A percentile compares a stretch with the other conserved stretches of the same genome.
phyloP scores from a whole-genome alignment of 2,888 invertebrate species.

The Quadroppia sp. region DNA sequence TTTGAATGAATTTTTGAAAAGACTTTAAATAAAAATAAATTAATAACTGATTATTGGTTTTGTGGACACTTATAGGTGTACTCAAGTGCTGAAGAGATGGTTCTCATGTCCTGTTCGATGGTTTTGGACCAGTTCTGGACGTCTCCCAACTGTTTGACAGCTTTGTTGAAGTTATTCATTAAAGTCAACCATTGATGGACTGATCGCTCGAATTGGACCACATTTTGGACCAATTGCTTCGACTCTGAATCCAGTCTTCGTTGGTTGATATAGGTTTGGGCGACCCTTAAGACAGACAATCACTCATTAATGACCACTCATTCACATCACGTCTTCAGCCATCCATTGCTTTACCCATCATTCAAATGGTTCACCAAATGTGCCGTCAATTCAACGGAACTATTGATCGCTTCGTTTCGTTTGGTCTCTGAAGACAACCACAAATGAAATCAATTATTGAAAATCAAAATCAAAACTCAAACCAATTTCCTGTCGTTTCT shows the following conservation, averaged over 20 bases:
- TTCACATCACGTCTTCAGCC: too few relatives aligned
- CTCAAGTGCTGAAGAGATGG: conserved; percentile 85
- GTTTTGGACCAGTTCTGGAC: conserved; percentile 97
- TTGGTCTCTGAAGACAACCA: conserved; percentile 61
- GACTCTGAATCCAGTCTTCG: conserved; percentile 96
- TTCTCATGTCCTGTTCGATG: conserved; percentile 92
- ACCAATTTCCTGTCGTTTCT: conserved; percentile 64
- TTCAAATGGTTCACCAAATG: conserved; percentile 94
- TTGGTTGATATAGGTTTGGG: conserved; percentile 97
- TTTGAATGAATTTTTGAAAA: neutral
- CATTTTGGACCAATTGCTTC: conserved; percentile 87
- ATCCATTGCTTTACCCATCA: conserved; percentile 76
- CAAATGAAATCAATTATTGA: conserved; percentile 50
- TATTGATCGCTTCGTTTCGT: conserved; percentile 84
- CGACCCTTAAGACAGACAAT: conserved; percentile 65
- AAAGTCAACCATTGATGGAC: conserved; percentile 94
- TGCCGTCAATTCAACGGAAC: conserved; percentile 88
- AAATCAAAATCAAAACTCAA: conserved; percentile 38
- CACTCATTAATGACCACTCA: neutral
- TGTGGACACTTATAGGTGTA: conserved; percentile 73
- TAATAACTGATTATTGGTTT: neutral
- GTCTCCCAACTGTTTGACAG: conserved; percentile 82
- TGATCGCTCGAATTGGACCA: conserved; percentile 90
- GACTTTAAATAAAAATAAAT: neutral
- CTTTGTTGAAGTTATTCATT: conserved; percentile 58